phyloP scores from a whole-genome alignment of 2,888 invertebrate species.

The Hylaea fasciaria region DNA sequence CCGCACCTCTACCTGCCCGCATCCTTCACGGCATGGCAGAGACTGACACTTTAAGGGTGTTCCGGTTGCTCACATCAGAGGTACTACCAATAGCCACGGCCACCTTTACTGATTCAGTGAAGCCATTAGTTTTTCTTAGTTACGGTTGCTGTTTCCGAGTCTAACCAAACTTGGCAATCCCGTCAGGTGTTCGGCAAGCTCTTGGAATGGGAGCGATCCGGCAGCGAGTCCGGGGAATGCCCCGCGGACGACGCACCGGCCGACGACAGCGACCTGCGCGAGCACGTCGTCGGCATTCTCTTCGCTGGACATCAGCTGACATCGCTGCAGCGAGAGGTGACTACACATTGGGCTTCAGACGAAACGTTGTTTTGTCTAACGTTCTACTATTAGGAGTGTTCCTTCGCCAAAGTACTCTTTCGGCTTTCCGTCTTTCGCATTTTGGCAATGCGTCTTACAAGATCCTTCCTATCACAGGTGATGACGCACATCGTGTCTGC shows the following conservation, averaged over 20 bases:
- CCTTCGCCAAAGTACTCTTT: no score
- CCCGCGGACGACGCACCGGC: constrained; percentile 59
- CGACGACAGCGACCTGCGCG: constrained; percentile 89
- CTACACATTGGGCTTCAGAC: not conserved
- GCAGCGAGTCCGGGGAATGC: constrained; percentile 77
- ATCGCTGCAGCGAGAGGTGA: constrained; percentile 95
- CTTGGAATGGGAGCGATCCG: constrained; percentile 87
- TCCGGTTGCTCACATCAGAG: constrained; percentile 95
- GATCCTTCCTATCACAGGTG: constrained; percentile 81
- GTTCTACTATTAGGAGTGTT: not conserved
- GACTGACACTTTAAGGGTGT: constrained; percentile 95
- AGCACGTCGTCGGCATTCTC: constrained; percentile 98
- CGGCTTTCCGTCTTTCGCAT: not conserved
- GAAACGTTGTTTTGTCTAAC: not conserved
- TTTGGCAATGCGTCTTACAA: not conserved
- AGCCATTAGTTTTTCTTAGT: no score
- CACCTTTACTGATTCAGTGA: no score
- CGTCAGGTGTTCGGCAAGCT: constrained; percentile 94
- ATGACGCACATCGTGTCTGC: constrained; percentile 96
- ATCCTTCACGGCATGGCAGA: constrained; percentile 96
- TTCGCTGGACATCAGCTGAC: constrained; percentile 97
- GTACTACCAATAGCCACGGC: constrained; percentile 63
- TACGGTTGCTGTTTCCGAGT: not conserved
- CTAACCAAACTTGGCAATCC: not conserved
- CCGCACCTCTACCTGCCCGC: constrained; percentile 64